Conservation (phyloP, 2,888 invertebrate species). For the Eretmocerus hayati region DNA sequence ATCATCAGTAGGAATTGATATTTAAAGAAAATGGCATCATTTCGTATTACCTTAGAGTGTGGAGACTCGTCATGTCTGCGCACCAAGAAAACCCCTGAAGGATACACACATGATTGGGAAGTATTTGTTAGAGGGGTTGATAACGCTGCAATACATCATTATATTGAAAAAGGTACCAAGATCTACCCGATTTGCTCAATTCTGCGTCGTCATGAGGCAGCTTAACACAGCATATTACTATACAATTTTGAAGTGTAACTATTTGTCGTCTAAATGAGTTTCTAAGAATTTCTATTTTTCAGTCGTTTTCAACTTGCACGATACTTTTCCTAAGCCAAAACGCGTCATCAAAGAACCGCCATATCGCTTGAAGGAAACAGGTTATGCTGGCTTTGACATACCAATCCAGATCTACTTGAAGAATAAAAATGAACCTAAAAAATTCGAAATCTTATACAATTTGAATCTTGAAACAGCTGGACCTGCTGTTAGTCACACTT, state of each 20-base stretch:
- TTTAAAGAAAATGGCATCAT: constrained; percentile 55
- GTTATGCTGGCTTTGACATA: constrained; percentile 88
- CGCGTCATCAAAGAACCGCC: constrained; percentile 88
- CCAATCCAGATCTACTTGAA: constrained; percentile 84
- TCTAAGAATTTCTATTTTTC: too few relatives aligned
- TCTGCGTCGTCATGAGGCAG: too few relatives aligned
- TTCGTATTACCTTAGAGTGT: constrained; percentile 81
- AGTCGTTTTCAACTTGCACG: constrained; percentile 83
- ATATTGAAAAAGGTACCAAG: constrained; percentile 73
- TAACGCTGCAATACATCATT: constrained; percentile 79
- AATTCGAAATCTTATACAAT: constrained; percentile 72
- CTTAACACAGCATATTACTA: too few relatives aligned
- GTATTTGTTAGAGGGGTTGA: constrained; percentile 87
- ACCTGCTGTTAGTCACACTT: constrained; percentile 61
- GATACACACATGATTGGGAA: constrained; percentile 97
- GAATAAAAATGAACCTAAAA: constrained; percentile 85
- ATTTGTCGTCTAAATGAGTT: too few relatives aligned
- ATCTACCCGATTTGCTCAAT: too few relatives aligned
- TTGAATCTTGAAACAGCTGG: constrained; percentile 72
- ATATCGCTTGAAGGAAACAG: constrained; percentile 83
- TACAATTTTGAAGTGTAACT: too few relatives aligned
- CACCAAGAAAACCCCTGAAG: constrained; percentile 75
- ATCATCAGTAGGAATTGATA: too few relatives aligned
- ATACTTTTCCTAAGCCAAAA: constrained; percentile 86
- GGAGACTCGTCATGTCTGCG: constrained; percentile 83